These are phyloP conservation scores for Athalia cordata DNA, from an alignment of 2,888 invertebrate species.

Conservation along the genomic window DNA sequence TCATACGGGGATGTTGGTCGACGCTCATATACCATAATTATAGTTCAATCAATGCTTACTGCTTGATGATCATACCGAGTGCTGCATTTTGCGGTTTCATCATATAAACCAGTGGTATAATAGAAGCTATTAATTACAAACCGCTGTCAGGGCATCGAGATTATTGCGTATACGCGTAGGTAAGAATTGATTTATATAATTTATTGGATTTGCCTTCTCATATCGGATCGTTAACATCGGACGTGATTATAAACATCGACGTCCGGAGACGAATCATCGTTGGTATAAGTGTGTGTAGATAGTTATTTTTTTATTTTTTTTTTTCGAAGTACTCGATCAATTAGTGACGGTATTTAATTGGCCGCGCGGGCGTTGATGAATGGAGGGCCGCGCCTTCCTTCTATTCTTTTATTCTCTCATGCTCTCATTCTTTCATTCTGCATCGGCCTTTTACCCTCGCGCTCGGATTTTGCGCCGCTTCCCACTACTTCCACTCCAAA, in stretches of 20 bases:
- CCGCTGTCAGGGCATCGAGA: too few species aligned
- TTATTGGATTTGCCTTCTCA: not conserved
- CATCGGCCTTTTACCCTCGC: slow-evolving; percentile 19
- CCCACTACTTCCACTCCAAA: not conserved
- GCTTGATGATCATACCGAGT: too few species aligned
- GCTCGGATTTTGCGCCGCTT: not conserved
- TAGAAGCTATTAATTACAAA: too few species aligned
- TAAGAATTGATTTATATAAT: not conserved
- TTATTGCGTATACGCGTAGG: too few species aligned
- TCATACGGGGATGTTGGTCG: too few species aligned
- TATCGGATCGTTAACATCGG: too few species aligned
- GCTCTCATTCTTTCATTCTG: slow-evolving; percentile 16
- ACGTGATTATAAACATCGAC: not conserved
- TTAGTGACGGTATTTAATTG: slow-evolving; percentile 46
- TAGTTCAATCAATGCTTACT: too few species aligned
- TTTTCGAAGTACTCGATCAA: slow-evolving; percentile 43
- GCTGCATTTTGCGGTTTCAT: too few species aligned
- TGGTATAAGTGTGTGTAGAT: not conserved
- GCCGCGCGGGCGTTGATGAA: slow-evolving; percentile 46
- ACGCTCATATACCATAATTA: too few species aligned
- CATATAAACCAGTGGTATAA: too few species aligned
- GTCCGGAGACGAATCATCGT: not conserved
- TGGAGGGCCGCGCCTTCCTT: slow-evolving; percentile 37
- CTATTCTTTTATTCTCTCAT: slow-evolving; percentile 7
- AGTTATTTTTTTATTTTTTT: slow-evolving; percentile 30